These are phyloP conservation scores for Pardalotus punctatus DNA, from an alignment of 2,113 vertebrate genomes.

Conservation along the genomic window DNA sequence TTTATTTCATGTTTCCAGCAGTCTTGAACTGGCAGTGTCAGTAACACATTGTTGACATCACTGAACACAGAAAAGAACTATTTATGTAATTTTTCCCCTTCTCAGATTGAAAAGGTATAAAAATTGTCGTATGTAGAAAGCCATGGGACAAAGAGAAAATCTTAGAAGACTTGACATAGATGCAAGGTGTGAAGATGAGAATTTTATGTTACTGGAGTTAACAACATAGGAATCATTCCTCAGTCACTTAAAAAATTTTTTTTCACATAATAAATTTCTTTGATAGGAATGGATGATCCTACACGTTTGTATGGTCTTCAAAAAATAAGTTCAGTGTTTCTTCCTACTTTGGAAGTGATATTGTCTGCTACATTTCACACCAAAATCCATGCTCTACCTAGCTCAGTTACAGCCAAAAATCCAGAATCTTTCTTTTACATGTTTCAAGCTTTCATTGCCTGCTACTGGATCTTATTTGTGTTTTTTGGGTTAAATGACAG, in stretches of 20 bases:
- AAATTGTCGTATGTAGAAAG: background rate
- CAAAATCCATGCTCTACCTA: background rate
- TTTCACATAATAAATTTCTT: background rate
- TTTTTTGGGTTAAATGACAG: background rate
- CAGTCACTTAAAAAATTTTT: background rate
- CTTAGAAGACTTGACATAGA: background rate
- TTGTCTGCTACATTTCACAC: background rate
- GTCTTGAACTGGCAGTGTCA: constrained; percentile 9
- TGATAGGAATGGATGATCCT: background rate
- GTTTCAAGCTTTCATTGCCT: background rate
- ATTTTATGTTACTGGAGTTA: background rate
- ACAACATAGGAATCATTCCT: background rate
- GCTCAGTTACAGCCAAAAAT: background rate
- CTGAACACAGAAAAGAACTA: background rate
- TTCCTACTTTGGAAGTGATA: background rate
- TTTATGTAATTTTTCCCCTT: background rate
- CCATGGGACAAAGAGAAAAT: background rate
- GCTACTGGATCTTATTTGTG: background rate
- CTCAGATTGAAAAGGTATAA: background rate
- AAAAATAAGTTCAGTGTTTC: background rate
- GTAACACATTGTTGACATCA: constrained; percentile 34
- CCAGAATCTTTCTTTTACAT: background rate
- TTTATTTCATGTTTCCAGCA: constrained; percentile 53
- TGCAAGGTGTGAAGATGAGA: background rate
- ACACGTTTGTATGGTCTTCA: background rate